Base-by-base conservation (phyloP, 1,140 invertebrate genomes). In the Drosophila subobscura region DNA sequence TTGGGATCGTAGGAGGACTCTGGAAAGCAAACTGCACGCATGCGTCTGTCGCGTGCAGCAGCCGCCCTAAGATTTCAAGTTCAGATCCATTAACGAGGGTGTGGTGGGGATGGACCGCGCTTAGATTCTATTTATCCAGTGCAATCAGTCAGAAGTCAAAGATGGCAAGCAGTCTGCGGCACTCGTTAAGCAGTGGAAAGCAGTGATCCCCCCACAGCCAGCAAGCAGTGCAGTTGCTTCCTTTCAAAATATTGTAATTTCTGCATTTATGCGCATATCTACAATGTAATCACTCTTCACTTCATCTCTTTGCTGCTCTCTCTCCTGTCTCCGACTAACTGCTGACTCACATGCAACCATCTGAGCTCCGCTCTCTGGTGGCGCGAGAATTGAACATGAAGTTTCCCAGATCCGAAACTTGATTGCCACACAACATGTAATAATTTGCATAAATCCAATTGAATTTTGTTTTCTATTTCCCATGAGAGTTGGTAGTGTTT, bases 361-460 rank as follows among this genome's bases (percentile, higher is more conserved):
- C 33, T 37, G 12, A 37, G 10, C 33, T 37, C 0, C 10, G 33
- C 33, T 45, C n/a, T 53, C 27, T 29, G 42, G 16, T 53, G 37
- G 25, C 16, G 56, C 46, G 55, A 25, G 45, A 14, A 57, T 27
- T 29, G 27, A 64, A 64, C 65, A 67, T 49, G 50, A 46, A 68
- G 54, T 14, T 68, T 68, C 65, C 65, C 65, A 68, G 65, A 68
- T 68, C 49, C 61, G 58, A 23, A 66, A 42, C 65, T 47, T 33
- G 49, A 68, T 68, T 68, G 63, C 63, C 37, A 27, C 49, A 52
- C 63, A 67, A 54, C 61, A 67, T 67, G 60, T 66, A 63, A 66
- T 66, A 61, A 46, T 67, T 67, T 40, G 64, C 64, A 67, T 68
- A 42, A 47, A 47, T 16, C 61, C n/a, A 2, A 29, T 40, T 27